Base-by-base conservation (phyloP, 2,113 vertebrate genomes). In the Diadophis punctatus region DNA sequence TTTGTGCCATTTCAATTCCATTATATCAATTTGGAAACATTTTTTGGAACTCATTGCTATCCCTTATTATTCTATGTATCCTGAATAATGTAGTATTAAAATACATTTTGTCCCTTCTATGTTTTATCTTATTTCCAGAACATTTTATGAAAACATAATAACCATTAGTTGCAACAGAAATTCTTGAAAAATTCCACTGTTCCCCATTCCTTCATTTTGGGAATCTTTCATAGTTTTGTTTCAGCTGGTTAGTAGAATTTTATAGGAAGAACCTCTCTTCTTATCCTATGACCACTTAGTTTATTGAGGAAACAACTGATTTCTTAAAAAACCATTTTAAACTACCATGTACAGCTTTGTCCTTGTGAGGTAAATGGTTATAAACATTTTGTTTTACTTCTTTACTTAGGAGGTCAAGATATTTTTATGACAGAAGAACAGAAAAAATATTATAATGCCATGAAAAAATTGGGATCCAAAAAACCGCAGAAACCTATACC, bases 361-460 rank as follows among this genome's bases (percentile, higher is more conserved):
- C 92, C 86, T 91, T 93, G 63, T 91, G 5, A 60, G 90, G 18
- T 88, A 53, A 96, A 87, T 96, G 96, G 0, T 96, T 97, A 88
- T 98, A 97, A 98, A 92, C 94, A 93, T 49, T 94, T 96, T 92
- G 94, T 95, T 96, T 97, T 93, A n/a, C 94, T 96, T 93, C 94
- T 98, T 97, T 98, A 98, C 98, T 97, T 98, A 96, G 98, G 98
- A 98, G 98, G 98, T 95, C 97, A 98, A 96, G 98, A 98, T 55
- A 98, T 98, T 94, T 98, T 98, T 93, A 98, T 98, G 97, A 98
- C 98, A 91, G 98, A 98, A 96, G 98, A 98, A 95, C 98, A 98
- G 86, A 98, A 98, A 93, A 98, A 98, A 95, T 98, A 98, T 11
- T 98, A 98, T 52, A 98, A 98, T 96, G 98, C 98, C 53, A 98